Base-by-base conservation (phyloP, 2,113 vertebrate genomes). In the Sigmodon hispidus region DNA sequence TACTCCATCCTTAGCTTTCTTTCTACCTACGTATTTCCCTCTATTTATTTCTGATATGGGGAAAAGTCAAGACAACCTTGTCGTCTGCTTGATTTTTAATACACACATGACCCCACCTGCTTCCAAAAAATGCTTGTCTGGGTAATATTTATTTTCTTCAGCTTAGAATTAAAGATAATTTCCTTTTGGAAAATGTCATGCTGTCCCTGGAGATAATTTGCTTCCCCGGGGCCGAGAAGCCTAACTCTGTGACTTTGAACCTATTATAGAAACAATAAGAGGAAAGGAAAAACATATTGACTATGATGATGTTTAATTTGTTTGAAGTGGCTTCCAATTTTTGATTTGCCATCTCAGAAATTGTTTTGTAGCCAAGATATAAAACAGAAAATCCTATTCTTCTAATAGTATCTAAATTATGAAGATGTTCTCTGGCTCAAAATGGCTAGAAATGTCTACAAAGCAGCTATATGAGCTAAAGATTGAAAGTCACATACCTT, bases 61-160 rank as follows among this genome's bases (percentile, higher is more conserved):
- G 21, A 36, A 45, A 85, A 92, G 21, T 95, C 69, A 93, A n/a
- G 63, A 94, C 22, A 92, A 77, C 43, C 36, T 90, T 87, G 57
- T 96, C 59, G 70, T 92, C 59, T 75, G 84, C 93, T 94, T 95
- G 75, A 96, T 90, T 96, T 73, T 96, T 94, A 94, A 67, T 92
- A 75, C 3, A 87, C 29, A 69, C 45, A 90, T 90, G 69, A 87
- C 22, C n/a, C 73, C 6, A 79, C 16, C 63, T 96, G 76, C 77
- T 94, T 96, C 57, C 75, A 92, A 80, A 97, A 96, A 93, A 85
- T 89, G 43, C 36, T 96, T 70, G n/a, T 70, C 69, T 94, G 90
- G 36, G 34, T 85, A 96, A 95, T 76, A 88, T 92, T 90, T 92
- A 87, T 94, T 95, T 95, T 29, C 48, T 92, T 92, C 57, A 88